These are phyloP conservation scores for Siderastrea siderea DNA, from an alignment of 92 coral and sea anemone species.

Conservation along the genomic window DNA sequence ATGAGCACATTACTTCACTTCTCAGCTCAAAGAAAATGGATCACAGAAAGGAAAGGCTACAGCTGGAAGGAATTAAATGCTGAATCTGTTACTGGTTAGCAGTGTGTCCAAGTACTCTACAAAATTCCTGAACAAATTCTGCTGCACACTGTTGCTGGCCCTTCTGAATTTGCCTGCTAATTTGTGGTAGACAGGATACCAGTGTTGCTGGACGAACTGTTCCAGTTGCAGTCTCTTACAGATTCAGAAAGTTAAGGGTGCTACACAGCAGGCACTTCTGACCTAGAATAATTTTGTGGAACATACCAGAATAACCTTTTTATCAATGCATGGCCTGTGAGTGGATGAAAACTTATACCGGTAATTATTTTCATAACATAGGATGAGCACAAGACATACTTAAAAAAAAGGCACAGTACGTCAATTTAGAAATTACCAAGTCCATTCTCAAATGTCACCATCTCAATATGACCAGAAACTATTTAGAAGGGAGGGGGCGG, in stretches of 20 bases:
- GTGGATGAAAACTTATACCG: not conserved
- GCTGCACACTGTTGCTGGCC: slow-evolving; percentile 76
- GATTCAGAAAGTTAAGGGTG: slow-evolving; percentile 25
- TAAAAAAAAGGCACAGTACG: too few species aligned
- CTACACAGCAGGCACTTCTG: slow-evolving; percentile 39
- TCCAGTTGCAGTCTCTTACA: slow-evolving; percentile 32
- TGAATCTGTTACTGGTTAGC: slow-evolving; percentile 31
- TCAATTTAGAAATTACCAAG: too few species aligned
- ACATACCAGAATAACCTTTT: not conserved
- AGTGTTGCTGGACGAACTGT: slow-evolving; percentile 41
- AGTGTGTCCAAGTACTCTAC: slow-evolving; percentile 40
- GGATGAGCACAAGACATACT: not conserved
- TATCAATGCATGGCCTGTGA: not conserved
- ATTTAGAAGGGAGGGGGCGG: too few species aligned
- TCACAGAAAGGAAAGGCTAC: slow-evolving; percentile 32
- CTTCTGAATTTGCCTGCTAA: slow-evolving; percentile 45
- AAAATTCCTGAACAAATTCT: slow-evolving; percentile 69
- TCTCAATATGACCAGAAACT: too few species aligned
- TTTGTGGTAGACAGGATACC: slow-evolving; percentile 42
- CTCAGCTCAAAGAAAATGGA: slow-evolving; percentile 32
- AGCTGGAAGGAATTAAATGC: slow-evolving; percentile 26
- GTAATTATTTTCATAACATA: not conserved
- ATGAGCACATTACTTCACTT: slow-evolving; percentile 23
- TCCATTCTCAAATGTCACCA: too few species aligned
- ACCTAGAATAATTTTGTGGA: slow-evolving; percentile 38